These are phyloP conservation scores for Eubasilissa regina DNA, from an alignment of 1,140 invertebrate genomes.

Conservation along the genomic window DNA sequence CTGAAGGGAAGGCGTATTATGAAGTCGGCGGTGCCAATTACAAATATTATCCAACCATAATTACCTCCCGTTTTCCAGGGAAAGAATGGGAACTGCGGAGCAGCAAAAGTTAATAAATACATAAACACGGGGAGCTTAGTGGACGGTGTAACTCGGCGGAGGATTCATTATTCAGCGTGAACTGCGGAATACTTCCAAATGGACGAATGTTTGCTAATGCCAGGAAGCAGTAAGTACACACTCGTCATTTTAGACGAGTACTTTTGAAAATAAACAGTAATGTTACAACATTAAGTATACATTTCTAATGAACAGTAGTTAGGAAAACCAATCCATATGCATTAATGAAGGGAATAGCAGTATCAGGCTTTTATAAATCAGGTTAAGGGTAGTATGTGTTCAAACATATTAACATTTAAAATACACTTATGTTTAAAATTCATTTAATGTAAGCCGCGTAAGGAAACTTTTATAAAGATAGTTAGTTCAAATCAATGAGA, in stretches of 20 bases:
- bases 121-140: constrained; percentile 43
- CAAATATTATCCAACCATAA: constrained; percentile 52
- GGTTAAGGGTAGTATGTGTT: too few species aligned
- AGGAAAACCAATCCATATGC: too few species aligned
- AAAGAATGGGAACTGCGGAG: constrained; percentile 40
- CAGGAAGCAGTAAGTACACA: neutral
- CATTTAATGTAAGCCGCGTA: too few species aligned
- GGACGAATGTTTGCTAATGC: constrained; percentile 5
- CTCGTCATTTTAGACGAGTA: constrained; percentile 11
- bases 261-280: constrained; percentile 13
- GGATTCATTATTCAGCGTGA: constrained; percentile 50
- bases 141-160: constrained; percentile 15
- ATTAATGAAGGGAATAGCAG: too few species aligned
- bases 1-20: constrained; percentile 45
- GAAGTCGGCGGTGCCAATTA: constrained; percentile 47
- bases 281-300: constrained; percentile 1
- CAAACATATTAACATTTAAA: too few species aligned
- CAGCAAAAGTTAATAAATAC: constrained; percentile 53
- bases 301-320: too few species aligned
- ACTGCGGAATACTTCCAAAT: constrained; percentile 23
- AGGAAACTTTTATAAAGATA: too few species aligned
- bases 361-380: too few species aligned
- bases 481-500: too few species aligned
- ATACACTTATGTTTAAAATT: too few species aligned
- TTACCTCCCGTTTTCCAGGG: constrained; percentile 45